Base-by-base conservation (phyloP, 2,888 invertebrate genomes). In the Cerastis rubricosa region DNA sequence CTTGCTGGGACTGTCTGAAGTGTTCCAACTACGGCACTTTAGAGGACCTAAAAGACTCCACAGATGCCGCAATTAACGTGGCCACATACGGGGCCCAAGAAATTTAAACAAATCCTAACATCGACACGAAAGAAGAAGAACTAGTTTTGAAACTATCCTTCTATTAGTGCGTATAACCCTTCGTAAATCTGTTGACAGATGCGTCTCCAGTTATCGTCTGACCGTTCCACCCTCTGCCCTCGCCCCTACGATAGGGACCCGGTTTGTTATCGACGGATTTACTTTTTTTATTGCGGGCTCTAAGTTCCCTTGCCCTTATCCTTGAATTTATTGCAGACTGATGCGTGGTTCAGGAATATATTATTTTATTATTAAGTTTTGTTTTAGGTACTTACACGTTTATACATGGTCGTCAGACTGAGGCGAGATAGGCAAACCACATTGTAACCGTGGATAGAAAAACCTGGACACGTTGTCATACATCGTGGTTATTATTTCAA, bases 201-300 rank as follows among this genome's bases (percentile, higher is more conserved):
- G 87, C 86, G 88, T 88, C 90, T 88, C 83, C 88, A 89, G 89
- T 90, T 93, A 92, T 92, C 92, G 88, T 87, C 86, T 90, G 89
- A 87, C 88, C 89, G 86, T 81, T 76, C 83, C 74, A 89, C 85
- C 88, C 88, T 65, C 68, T 71, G 76, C 79, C 81, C 79, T 77
- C 87, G 61, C 84, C 88, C 87, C 80, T 80, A 64, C 73, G 74
- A 79, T 80, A 84, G 57, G 71, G 72, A 80, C 86, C 82, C 76
- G 71, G 71, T 81, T 88, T 87, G 84, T 87, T 90, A 91, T 89
- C 87, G 82, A 80, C 71, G 85, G 89, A 89, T 90, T 89, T 88
- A 72, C 61, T 85, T 84, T 82, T 87, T 87, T 88, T 87, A 89
- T 86, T 87, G 81, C 68, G 75, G 66, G 76, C 77, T 84, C 80